Base-by-base conservation (phyloP, 1,140 invertebrate species). In the Oryctes rhinoceros region DNA sequence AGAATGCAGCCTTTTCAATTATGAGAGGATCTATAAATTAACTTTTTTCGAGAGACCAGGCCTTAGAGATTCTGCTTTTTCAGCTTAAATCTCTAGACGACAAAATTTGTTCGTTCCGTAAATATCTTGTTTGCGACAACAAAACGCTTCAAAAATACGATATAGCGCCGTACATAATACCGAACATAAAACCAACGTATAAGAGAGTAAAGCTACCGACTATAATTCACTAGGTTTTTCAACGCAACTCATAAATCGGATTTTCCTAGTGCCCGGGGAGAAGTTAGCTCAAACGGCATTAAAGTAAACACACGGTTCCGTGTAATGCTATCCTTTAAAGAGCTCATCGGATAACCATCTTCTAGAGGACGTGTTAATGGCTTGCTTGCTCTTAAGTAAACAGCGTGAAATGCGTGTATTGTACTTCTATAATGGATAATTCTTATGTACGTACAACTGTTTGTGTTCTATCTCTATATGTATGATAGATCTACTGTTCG, bases 321-420 rank as follows among this genome's bases (percentile, higher is more conserved):
- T 18, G 49, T 53, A 53, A 53, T 4, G 49, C 49, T 53, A 53
- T 18, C 49, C 49, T 53, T 53, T 53, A 53, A 53, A 53, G n/a
- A 18, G 13, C 49, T 53, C 49, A 53, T 53, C 49, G 49, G 49
- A 53, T 53, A 53, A 53, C 49, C n/a, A 53, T 53, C n/a, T 18
- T 53, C 49, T 53, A 18, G n/a, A 53, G 49, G 13, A 53, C 49
- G 49, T 53, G 49, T 53, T 53, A 53, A 53, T 53, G 49, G 49
- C 49, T 53, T 53, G 4, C 49, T 15, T 53, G 49, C n/a, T 53
- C 49, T 53, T 53, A 53, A 13, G n/a, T 18, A 53, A 53, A 53
- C 49, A 53, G 13, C 13, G 49, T 53, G n/a, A 53, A 53, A 53
- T 53, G 49, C n/a, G 2, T 53, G n/a, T 13, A 18, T 53, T 53